Base-by-base conservation (phyloP, 2,797 vertebrate genomes). In the Petrocephalus sullivani region DNA sequence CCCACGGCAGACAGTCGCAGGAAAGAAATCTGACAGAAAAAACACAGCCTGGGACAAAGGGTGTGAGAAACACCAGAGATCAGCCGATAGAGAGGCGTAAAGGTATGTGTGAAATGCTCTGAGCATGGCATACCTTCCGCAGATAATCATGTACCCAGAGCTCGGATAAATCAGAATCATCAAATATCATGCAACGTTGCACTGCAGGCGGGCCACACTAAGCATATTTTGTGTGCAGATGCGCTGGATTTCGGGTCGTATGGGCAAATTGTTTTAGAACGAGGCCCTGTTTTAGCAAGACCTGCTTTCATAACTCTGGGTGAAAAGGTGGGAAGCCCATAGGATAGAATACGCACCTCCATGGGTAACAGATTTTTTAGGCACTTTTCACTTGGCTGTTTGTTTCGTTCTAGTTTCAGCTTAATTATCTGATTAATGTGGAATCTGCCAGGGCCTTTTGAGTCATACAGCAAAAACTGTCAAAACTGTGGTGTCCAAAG, bases 81-180 rank as follows among this genome's bases (percentile, higher is more conserved):
- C 37, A 60, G 53, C 8, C 1, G 85, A 89, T 67, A 54, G 28
- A n/a, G 75, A 83, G 60, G 87, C 61, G 56, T 51, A 85, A 84
- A 89, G 75, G 88, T 89, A 67, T 82, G 78, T 56, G 78, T 21
- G 61, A 87, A 84, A 87, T 83, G 51, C 51, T 64, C 16, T 46
- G 23, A 53, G 28, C 60, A 33, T 49, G 21, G 33, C 49, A 85
- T 41, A 57, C 78, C 78, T 83, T 54, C 49, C 51, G 5, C 61
- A 78, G 61, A 87, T 58, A 67, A 89, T 19, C 71, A n/a, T 21
- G 46, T 53, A 23, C 60, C 28, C 14, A 19, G 16, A 51, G 60
- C 87, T 89, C 7, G 49, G 14, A 71, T 54, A 87, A 28, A 71
- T 81, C 58, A 87, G 54, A 33, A 71, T 23, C 89, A 57, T 64